Evolutionary conservation across 2,113 vertebrate species (phyloP), one percentile per base, ranked within the genome.

Genomic region (Brachypodius melanocephalos): DNA sequence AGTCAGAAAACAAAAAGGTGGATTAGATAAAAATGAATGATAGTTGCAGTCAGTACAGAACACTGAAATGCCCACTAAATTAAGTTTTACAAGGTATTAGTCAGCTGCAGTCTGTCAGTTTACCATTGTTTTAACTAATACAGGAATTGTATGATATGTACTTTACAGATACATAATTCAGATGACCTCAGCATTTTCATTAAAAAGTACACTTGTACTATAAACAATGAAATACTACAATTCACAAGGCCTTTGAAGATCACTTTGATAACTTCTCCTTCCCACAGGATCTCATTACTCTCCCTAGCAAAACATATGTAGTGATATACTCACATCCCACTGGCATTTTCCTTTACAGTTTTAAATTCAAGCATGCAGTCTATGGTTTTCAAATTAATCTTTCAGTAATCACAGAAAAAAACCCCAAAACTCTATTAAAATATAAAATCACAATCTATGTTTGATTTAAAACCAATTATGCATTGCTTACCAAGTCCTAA

Each of bases 401-500:
- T 85, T 75, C n/a, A 92, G 76, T 42, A 83, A 91, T 26, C 62
- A 94, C 34, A 87, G 18, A 88, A 51, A 95, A 38, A 38, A 38
- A 38, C 10, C 10, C 10, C n/a, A n/a, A n/a, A n/a, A n/a, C 38
- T 38, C 14, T 52, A 67, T 52, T 52, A 29, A 82, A 75, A 52
- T 46, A 72, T 25, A 79, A 85, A 85, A 65, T 2, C 2, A 46
- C 0, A 0, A 65, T 29, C 20, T 43, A 13, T 22, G 25, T 58
- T 71, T 43, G 17, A 76, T 28, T 78, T n/a, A 54, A 95, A 91
- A 68, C 4, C 17, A 63, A 40, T 83, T 85, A 84, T 49, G 42
- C 69, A 94, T 55, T 96, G 97, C 99, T 99, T 98, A 99, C 99
- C 99, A 58, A 99, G 98, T 95, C 99, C 98, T 97, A 99, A 98